phyloP scores from a whole-genome alignment of 2,113 vertebrate species.

The Malurus alboscapulatus region DNA sequence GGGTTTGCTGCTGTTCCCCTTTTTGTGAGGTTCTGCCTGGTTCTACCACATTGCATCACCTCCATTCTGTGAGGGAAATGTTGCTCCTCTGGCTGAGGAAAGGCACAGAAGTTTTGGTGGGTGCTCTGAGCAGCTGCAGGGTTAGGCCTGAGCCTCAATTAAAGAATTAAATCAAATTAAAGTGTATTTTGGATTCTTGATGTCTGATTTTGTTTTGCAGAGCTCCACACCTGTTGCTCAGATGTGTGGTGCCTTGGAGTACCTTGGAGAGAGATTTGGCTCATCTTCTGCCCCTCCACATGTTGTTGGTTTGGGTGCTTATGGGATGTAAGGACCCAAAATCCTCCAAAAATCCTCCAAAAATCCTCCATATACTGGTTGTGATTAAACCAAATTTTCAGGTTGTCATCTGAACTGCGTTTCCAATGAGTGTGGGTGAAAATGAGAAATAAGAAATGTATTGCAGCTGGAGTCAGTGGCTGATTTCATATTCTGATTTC shows the following conservation, averaged over 20 bases:
- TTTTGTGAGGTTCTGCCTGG: background rate
- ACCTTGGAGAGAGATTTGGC: background rate
- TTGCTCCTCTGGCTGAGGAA: background rate
- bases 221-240: background rate
- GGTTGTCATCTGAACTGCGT: background rate
- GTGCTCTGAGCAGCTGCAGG: background rate
- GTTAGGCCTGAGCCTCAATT: background rate
- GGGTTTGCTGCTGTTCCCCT: background rate
- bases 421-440: background rate
- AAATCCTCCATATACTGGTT: background rate
- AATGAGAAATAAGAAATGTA: conserved; percentile 38
- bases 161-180: background rate
- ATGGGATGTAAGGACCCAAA: background rate
- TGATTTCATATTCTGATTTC: background rate
- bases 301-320: background rate
- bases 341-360: no score
- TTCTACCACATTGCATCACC: background rate
- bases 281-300: background rate
- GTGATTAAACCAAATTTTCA: background rate
- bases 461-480: background rate
- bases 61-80: background rate
- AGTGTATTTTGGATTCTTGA: background rate
- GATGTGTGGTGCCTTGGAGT: background rate
- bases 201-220: background rate
- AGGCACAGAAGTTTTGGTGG: background rate